These are phyloP conservation scores for Temnothorax longispinosus DNA, from an alignment of 1,140 invertebrate genomes.

Conservation along the genomic window DNA sequence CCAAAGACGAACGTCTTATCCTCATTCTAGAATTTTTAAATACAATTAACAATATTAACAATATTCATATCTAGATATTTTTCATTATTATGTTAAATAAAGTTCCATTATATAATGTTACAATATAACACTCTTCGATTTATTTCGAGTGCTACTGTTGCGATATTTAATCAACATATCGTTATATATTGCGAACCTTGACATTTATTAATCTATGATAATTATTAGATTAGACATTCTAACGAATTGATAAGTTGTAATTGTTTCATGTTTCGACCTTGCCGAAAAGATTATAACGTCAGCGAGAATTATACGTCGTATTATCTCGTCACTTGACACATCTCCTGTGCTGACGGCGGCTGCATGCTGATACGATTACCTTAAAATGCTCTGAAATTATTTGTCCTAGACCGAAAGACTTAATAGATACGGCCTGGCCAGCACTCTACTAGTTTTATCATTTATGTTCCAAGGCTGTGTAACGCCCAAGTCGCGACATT, in stretches of 20 bases:
- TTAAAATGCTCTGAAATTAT: slow-evolving; percentile 53
- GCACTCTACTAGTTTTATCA: slow-evolving; percentile 31
- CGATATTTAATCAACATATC: neutral
- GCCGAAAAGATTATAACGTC: neutral
- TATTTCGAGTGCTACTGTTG: neutral
- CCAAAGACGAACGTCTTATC: slow-evolving; percentile 34
- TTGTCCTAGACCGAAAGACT: slow-evolving; percentile 36
- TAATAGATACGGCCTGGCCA: slow-evolving; percentile 30
- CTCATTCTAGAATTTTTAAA: slow-evolving; percentile 48
- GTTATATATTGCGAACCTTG: neutral
- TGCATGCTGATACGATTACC: slow-evolving; percentile 14
- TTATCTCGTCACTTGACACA: neutral
- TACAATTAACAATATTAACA: neutral
- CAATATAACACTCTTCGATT: neutral
- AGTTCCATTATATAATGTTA: neutral
- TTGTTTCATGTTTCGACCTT: neutral
- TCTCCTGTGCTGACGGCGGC: neutral
- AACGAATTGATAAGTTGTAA: neutral
- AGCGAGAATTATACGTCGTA: neutral
- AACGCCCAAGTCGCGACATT: slow-evolving; percentile 63
- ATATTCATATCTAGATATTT: neutral
- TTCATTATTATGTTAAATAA: neutral
- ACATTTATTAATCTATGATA: neutral
- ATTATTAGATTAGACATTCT: neutral
- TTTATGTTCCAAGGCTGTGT: slow-evolving; percentile 66